Base-by-base conservation (phyloP, 1,140 invertebrate genomes). In the Epicauta chinensis region DNA sequence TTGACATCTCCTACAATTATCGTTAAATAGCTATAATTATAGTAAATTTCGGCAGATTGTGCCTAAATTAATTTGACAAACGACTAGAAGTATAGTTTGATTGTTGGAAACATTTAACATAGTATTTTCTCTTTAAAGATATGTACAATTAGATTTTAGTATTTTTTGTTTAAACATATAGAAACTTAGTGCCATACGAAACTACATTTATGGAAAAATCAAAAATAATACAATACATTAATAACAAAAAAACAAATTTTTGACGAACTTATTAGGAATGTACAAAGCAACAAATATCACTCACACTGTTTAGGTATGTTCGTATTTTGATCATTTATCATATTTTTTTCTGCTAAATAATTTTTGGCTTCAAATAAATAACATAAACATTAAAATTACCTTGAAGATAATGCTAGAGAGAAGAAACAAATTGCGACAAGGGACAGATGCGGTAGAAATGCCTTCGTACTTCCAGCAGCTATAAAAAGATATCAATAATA, bases 151-250 rank as follows among this genome's bases (percentile, higher is more conserved):
- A 35, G n/a, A 5, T 35, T 16, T 17, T 36, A 35, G 35, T 36
- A 15, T 47, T 14, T 47, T 42, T 16, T 23, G 5, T 12, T 5
- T 34, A 13, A 14, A 46, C 11, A 46, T 12, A 44, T 45, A 44
- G 37, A 42, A 53, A 62, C 50, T 63, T 64, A 65, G 60, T 64
- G 64, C 64, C 62, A 56, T 65, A 60, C 55, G 63, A 65, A 64
- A 65, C 62, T 62, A 63, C 61, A 49, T 56, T 39, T 30, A 15
- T 30, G 34, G 16, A 46, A 46, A 29, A 56, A 17, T 36, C 3
- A n/a, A n/a, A 34, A 34, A 34, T 34, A 1, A 34, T n/a, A n/a
- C n/a, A n/a, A n/a, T 34, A 12, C 11, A n/a, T 34, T 10, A 49
- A 56, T 43, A 51, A 43, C 39, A 51, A 35, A 42, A 41, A 31